These are phyloP conservation scores for Chironomus tentans DNA, from an alignment of 2,888 invertebrate genomes.

Conservation along the genomic window DNA sequence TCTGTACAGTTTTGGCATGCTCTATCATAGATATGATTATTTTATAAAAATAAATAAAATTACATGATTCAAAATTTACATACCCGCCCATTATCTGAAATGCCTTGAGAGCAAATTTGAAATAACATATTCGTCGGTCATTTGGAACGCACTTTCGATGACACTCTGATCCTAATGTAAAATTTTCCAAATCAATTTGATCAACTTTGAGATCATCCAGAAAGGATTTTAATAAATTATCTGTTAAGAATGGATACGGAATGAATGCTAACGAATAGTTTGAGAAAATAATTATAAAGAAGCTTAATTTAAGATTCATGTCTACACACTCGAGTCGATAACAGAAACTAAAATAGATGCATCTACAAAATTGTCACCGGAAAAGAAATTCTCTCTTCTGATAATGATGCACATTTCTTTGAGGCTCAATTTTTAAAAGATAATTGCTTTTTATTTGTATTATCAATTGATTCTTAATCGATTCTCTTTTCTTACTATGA, in stretches of 20 bases:
- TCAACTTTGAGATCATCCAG: background rate
- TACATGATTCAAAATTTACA: background rate
- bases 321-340: no score
- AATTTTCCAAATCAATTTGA: background rate
- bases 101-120: slow-evolving; percentile 41
- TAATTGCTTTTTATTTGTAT: no score
- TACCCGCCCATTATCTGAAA: slow-evolving; percentile 41
- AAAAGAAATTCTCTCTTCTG: no score
- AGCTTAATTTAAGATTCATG: background rate
- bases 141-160: slow-evolving; percentile 32
- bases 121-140: slow-evolving; percentile 38
- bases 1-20: slow-evolving; percentile 44
- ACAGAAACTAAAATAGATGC: no score
- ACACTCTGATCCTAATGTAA: slow-evolving; percentile 33
- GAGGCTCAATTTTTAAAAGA: no score
- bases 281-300: background rate
- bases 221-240: background rate
- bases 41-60: background rate
- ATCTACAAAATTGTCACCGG: no score
- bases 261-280: background rate
- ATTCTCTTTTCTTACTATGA: no score
- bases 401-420: no score
- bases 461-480: no score
- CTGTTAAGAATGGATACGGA: background rate
- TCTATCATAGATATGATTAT: slow-evolving; percentile 32